phyloP scores from a whole-genome alignment of 2,888 invertebrate genomes.

The Dryobotodes eremita region DNA sequence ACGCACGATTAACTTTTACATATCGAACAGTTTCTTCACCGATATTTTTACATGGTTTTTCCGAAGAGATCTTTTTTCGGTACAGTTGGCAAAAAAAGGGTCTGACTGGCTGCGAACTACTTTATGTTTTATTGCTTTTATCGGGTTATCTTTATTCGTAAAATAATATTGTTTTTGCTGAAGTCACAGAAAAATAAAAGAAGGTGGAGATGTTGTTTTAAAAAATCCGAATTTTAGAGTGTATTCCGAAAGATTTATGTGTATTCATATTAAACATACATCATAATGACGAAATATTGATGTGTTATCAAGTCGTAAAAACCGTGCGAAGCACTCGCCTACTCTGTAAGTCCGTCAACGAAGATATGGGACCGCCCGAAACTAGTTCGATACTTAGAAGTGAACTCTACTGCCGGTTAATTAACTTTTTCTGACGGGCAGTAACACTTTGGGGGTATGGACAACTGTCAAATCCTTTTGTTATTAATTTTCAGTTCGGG shows the following conservation, averaged over 20 bases:
- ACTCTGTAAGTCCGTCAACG: no score
- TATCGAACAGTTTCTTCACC: slow-evolving; percentile 40
- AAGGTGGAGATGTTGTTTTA: background rate
- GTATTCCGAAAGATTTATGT: no score
- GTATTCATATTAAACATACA: no score
- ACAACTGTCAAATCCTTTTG: no score
- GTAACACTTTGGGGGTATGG: no score
- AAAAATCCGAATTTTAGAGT: no score
- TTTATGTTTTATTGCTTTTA: slow-evolving; percentile 45
- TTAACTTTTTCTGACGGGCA: no score
- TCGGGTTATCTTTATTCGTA: slow-evolving; percentile 15
- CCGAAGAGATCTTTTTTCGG: slow-evolving; percentile 34
- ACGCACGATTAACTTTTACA: slow-evolving; percentile 55
- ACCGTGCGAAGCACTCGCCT: background rate
- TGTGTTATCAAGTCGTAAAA: background rate
- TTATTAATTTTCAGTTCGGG: no score
- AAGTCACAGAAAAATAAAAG: slow-evolving; percentile 2
- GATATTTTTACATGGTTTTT: slow-evolving; percentile 50
- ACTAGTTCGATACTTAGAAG: no score
- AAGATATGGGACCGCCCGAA: no score
- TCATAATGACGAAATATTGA: no score
- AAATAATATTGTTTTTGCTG: slow-evolving; percentile 27
- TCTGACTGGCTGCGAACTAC: slow-evolving; percentile 16
- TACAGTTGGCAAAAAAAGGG: slow-evolving; percentile 45
- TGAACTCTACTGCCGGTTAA: no score